These are phyloP conservation scores for Montipora capricornis DNA, from an alignment of 64 coral and sea anemone genomes.

Conservation along the genomic window DNA sequence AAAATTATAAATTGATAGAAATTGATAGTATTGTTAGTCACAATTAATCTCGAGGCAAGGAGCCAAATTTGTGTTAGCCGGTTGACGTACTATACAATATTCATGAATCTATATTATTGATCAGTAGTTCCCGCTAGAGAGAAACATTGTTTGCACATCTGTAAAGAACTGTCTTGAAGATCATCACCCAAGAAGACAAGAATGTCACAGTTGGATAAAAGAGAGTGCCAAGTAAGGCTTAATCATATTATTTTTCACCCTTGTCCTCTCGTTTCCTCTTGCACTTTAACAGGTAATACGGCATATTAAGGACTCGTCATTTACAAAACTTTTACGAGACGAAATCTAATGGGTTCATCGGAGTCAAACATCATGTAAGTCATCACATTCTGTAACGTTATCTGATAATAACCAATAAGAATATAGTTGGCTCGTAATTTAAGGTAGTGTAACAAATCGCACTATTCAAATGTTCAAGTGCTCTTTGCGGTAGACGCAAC, in stretches of 20 bases:
- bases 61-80: neutral
- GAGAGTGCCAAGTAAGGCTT: neutral
- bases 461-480: neutral
- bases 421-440: neutral
- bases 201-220: neutral
- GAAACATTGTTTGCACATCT: constrained; percentile 12
- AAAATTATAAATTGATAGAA: neutral
- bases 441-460: constrained; percentile 1
- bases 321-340: neutral
- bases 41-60: neutral
- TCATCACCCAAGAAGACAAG: neutral
- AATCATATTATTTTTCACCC: neutral
- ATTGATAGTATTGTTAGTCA: neutral
- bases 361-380: constrained; percentile 4
- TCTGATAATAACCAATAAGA: constrained; percentile 6
- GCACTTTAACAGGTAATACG: constrained; percentile 23
- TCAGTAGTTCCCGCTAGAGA: neutral
- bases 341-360: neutral
- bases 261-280: neutral
- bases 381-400: neutral
- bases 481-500: neutral
- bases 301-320: constrained; percentile 7
- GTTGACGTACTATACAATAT: neutral
- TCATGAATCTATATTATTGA: neutral
- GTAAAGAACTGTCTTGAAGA: neutral